phyloP scores from a whole-genome alignment of 2,888 invertebrate species.

The Dichetophora obliterata region DNA sequence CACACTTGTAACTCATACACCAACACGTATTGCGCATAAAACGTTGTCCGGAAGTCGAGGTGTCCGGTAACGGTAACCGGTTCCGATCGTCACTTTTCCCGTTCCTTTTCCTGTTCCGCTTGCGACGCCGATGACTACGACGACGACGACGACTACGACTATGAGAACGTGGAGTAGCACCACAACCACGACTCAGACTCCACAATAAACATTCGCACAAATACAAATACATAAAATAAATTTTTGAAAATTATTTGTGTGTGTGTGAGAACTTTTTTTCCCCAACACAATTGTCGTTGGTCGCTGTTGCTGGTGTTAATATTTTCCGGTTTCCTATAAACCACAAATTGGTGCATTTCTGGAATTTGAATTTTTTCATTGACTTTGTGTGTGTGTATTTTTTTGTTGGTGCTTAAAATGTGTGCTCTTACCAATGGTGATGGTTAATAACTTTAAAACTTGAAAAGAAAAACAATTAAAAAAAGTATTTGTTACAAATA shows the following conservation, averaged over 20 bases:
- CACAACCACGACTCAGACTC: conserved; percentile 1
- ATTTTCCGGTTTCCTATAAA: conserved; percentile 55
- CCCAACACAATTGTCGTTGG: not conserved
- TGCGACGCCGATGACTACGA: conserved; percentile 46
- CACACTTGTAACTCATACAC: conserved; percentile 38
- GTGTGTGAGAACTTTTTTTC: conserved; percentile 33
- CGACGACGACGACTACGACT: conserved; percentile 6
- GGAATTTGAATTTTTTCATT: conserved; percentile 6
- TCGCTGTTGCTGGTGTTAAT: conserved; percentile 53
- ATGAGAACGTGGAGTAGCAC: not conserved
- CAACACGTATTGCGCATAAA: conserved; percentile 49
- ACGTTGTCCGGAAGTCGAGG: conserved; percentile 70
- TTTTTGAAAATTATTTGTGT: conserved; percentile 32
- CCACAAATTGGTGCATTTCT: conserved; percentile 49
- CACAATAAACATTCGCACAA: conserved; percentile 1
- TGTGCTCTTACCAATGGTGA: not conserved
- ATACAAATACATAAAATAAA: conserved; percentile 32
- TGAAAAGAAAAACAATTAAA: not conserved
- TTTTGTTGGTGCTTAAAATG: conserved; percentile 4
- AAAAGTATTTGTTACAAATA: not conserved
- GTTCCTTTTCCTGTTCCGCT: conserved; percentile 70
- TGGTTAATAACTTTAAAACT: conserved; percentile 4
- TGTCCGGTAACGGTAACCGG: conserved; percentile 72
- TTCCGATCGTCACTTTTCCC: conserved; percentile 71
- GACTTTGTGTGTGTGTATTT: not conserved